These are phyloP conservation scores for Myotis myotis DNA, from an alignment of 2,797 vertebrate species.

Conservation along the genomic window DNA sequence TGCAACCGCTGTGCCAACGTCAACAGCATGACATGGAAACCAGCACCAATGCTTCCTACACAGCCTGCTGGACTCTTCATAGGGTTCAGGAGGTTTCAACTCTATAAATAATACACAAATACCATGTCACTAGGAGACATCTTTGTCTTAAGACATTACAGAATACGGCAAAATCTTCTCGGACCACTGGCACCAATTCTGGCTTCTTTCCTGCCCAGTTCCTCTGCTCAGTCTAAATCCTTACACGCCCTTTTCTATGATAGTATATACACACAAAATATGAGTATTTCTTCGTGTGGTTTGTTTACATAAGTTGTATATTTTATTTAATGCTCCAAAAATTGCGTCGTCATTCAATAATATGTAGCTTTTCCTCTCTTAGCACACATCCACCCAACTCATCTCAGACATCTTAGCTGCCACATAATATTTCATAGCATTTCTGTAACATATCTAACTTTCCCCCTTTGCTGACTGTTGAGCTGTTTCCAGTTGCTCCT, in stretches of 20 bases:
- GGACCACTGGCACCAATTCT: background rate
- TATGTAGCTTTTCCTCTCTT: background rate
- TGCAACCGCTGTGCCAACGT: background rate
- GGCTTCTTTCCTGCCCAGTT: background rate
- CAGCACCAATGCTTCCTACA: background rate
- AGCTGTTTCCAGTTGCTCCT: background rate
- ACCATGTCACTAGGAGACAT: background rate
- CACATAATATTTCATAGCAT: background rate
- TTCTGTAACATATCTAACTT: background rate
- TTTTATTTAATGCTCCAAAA: background rate
- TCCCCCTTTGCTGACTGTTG: background rate
- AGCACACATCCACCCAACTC: background rate
- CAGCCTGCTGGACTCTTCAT: background rate
- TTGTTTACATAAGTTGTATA: background rate
- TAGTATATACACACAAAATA: accelerated
- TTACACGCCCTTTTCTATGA: background rate
- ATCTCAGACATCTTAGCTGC: background rate
- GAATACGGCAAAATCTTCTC: background rate
- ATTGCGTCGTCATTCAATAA: background rate
- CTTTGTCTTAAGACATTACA: background rate
- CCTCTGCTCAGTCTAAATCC: background rate
- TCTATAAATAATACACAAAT: background rate
- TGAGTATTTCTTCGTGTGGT: background rate
- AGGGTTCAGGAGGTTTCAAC: background rate
- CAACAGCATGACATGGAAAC: background rate